A percentile compares a stretch with the other conserved stretches of the same genome.
These are phyloP conservation scores for Galagoides demidoff DNA, from an alignment of 2,797 vertebrate species.

Conservation along the genomic window DNA sequence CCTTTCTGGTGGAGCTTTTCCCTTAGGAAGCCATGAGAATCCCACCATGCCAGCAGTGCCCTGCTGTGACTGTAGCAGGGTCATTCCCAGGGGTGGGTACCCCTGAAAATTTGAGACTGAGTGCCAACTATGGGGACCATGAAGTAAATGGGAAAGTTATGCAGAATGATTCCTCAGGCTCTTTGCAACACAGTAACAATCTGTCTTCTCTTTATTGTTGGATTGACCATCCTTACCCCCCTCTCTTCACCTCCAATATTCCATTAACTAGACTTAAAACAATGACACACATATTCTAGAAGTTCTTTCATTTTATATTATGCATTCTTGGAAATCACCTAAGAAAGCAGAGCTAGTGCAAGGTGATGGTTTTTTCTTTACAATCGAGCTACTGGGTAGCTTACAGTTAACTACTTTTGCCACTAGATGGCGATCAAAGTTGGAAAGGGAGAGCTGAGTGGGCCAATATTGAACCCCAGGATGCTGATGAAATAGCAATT, in stretches of 20 bases:
- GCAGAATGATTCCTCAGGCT: background rate
- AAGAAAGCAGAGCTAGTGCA: background rate
- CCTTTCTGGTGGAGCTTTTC: background rate
- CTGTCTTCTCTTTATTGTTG: background rate
- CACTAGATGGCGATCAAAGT: slow-evolving; percentile 56
- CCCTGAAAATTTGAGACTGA: background rate
- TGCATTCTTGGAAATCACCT: slow-evolving; percentile 17
- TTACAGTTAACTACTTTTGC: slow-evolving; percentile 6
- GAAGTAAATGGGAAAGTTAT: background rate
- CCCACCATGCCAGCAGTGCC: background rate
- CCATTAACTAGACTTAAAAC: background rate
- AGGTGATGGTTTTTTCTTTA: background rate
- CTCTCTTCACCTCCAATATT: background rate
- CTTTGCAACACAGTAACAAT: background rate
- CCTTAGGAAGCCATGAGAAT: background rate
- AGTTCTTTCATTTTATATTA: background rate
- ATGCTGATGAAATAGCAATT: background rate
- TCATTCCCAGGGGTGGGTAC: background rate
- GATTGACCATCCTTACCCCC: background rate
- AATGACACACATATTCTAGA: background rate
- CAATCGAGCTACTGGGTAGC: background rate
- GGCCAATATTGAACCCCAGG: background rate
- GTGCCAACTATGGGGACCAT: background rate
- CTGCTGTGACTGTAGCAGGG: background rate
- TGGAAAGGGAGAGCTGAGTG: background rate